phyloP scores from a whole-genome alignment of 2,888 invertebrate species.

The Julus scandinavius region DNA sequence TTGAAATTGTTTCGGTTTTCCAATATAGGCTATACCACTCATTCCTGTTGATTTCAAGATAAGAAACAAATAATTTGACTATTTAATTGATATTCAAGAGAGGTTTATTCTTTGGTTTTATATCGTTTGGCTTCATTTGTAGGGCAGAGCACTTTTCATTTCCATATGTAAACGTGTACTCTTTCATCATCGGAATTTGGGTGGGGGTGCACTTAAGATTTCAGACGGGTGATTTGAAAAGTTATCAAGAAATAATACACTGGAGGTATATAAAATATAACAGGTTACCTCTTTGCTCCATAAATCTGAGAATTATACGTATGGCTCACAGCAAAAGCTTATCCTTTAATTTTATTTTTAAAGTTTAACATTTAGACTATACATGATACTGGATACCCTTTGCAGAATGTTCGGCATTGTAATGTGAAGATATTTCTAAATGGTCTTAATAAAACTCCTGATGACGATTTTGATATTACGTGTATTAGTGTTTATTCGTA shows the following conservation, averaged over 20 bases:
- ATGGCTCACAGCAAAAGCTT: background rate
- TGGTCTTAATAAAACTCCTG: too few relatives aligned
- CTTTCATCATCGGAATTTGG: background rate
- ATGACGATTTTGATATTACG: too few relatives aligned
- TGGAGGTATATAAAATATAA: background rate
- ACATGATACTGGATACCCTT: background rate
- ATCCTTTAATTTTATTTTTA: too few relatives aligned
- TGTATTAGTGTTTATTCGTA: background rate
- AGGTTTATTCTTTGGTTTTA: background rate
- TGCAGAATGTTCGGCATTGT: background rate
- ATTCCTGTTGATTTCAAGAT: background rate
- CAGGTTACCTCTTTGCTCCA: background rate
- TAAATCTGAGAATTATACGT: background rate
- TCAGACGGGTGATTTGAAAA: background rate
- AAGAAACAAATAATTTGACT: conserved; percentile 30
- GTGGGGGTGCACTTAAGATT: conserved; percentile 7
- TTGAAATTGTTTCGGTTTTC: background rate
- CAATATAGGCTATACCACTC: conserved; percentile 2
- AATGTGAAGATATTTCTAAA: too few relatives aligned
- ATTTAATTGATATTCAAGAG: conserved; percentile 25
- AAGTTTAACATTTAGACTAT: too few relatives aligned
- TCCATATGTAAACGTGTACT: conserved; percentile 13
- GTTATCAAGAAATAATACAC: background rate
- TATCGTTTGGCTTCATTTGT: background rate
- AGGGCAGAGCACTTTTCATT: conserved; percentile 15